Evolutionary conservation across 2,113 vertebrate genomes (phyloP), one percentile per base, ranked within the genome.

Genomic region (Alectura lathami): DNA sequence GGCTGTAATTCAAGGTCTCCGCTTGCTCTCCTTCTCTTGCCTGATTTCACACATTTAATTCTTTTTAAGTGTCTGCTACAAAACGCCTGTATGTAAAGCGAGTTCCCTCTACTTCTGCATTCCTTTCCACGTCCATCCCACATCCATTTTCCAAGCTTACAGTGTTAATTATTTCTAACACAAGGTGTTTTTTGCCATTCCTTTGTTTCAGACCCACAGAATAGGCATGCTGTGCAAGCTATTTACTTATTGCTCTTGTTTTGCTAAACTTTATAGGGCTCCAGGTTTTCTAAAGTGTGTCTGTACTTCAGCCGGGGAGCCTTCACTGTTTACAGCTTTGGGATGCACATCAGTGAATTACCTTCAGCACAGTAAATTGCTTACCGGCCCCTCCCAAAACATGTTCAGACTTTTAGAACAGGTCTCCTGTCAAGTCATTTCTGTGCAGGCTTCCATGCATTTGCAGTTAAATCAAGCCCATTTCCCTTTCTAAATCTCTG

Each of bases 321-420:
- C 92, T 96, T 95, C 96, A 93, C 94, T 95, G 94, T 97, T 97
- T 95, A 96, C 73, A 34, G 62, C 83, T 84, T 48, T 73, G 53
- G 67, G 13, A 57, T 68, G 67, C 68, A 73, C 60, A 43, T 51
- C 38, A 36, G 56, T 43, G 67, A 75, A 57, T 86, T 48, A 27
- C 26, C 56, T 30, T 89, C 59, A 42, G 50, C 77, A 14, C 77
- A 23, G 43, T 81, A 40, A 80, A 78, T 92, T 80, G 81, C 91
- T 63, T 96, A 97, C 86, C 93, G 89, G 42, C 64, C 48, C 86
- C 45, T 83, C 80, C 63, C 72, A 51, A 74, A 73, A 30, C 18
- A 4, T 7, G 16, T 15, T 64, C 29, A n/a, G 69, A 4, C 63
- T 91, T 91, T 72, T 80, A 86, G 94, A 93, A 88, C 47, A 82